Percentiles rank a stretch among this genome's conserved stretches.
phyloP scores from a whole-genome alignment of 2,797 vertebrate species.

The Karalla daura region DNA sequence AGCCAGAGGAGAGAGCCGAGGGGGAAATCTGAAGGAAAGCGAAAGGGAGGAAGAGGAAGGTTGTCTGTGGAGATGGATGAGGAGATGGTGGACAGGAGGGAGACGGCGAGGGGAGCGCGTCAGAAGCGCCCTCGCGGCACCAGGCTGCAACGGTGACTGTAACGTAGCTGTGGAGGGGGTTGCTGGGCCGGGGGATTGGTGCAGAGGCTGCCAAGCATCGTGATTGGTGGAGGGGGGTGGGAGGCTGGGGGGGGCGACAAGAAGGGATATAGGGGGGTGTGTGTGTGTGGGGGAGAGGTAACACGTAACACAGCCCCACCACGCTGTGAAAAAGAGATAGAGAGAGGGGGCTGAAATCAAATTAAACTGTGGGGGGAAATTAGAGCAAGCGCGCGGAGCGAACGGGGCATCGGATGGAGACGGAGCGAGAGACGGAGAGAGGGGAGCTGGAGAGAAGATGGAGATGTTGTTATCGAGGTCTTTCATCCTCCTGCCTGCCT shows the following conservation, averaged over 20 bases:
- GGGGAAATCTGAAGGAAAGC: constrained; percentile 1
- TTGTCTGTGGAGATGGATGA: not conserved
- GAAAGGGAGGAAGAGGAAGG: not conserved
- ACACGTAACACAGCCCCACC: constrained; percentile 34
- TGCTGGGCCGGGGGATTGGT: constrained; percentile 61
- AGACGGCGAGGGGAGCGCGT: constrained; percentile 3
- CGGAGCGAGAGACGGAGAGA: constrained; percentile 8
- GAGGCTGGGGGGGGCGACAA: constrained; percentile 39
- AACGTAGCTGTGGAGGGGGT: constrained; percentile 21
- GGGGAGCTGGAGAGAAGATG: constrained; percentile 34
- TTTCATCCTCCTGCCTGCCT: constrained; percentile 46
- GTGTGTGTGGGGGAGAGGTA: constrained; percentile 34
- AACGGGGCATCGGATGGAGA: constrained; percentile 26
- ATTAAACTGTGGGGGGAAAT: constrained; percentile 26
- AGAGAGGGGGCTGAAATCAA: constrained; percentile 19
- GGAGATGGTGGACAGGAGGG: not conserved
- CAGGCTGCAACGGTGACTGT: not conserved
- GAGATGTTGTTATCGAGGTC: constrained; percentile 50
- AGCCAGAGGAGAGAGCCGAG: not conserved
- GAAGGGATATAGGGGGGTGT: constrained; percentile 16
- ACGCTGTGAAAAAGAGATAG: constrained; percentile 37
- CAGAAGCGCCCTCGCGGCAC: constrained; percentile 19
- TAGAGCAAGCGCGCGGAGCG: constrained; percentile 1
- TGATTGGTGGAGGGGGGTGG: constrained; percentile 62
- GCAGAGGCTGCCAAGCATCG: constrained; percentile 44